Base-by-base conservation (phyloP, 2,888 invertebrate species). In the Dorcus parallelipipedus region DNA sequence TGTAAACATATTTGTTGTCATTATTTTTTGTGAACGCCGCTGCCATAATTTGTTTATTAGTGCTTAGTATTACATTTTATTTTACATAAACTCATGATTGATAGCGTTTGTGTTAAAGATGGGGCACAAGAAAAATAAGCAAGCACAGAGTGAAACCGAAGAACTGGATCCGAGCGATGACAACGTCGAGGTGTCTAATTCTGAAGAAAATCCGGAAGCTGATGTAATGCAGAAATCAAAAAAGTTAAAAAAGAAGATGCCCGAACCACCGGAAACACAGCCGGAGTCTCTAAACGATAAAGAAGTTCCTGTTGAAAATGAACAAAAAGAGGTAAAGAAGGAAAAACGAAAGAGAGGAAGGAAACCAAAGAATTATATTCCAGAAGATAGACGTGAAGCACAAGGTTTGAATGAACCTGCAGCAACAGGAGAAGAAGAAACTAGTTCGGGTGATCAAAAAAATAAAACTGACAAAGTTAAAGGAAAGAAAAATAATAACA, bases 91-190 rank as follows among this genome's bases (percentile, higher is more conserved):
- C 23, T 47, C 9, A 3, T 14, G 47, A 48, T 47, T 53, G 33
- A 5, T 26, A 26, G 20, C 20, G 41, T 43, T 38, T 9, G 49
- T 45, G 33, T 39, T 47, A 20, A 55, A 20, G 10, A 59, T 59
- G 59, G 59, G 59, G 38, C 59, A 59, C 38, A 59, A 50, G 26
- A 59, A 55, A 40, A 54, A 51, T 38, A 59, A 54, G 38, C 54
- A 55, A 38, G 53, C 53, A 26, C 38, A 49, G 23, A 56, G 43
- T 43, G 56, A 56, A 8, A 52, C 51, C 9, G 50, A 59, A 38
- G 51, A 54, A n/a, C 45, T 49, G 1, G 26, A 33, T 33, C 5
- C 26, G 7, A 33, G 7, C 7, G 26, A 33, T 33, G 26, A 33
- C 26, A 33, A 33, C 6, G 26, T 33, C 26, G 26, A 7, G 6